Base-by-base conservation (phyloP, 2,797 vertebrate genomes). In the Artibeus lituratus region DNA sequence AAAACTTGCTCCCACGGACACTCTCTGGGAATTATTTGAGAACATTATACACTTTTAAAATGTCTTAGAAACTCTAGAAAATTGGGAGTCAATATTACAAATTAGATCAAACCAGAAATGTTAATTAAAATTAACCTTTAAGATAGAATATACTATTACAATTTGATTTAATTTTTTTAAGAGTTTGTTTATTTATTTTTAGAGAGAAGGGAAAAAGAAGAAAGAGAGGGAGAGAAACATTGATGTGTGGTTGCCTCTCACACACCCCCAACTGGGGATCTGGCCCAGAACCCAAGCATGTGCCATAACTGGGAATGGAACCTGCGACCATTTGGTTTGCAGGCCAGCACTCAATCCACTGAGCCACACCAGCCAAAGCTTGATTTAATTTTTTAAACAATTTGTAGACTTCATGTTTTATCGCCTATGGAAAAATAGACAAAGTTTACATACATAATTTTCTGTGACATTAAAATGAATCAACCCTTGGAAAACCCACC, bases 371-470 rank as follows among this genome's bases (percentile, higher is more conserved):
- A 59, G 11, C 57, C 57, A 59, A 26, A 26, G 24, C 26, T 55
- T 51, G 67, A 87, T 83, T 87, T 74, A 89, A 89, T 74, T 78
- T 87, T 76, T 73, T 32, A 86, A 97, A 88, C 22, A 87, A 83
- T 22, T 74, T 49, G 37, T 82, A n/a, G 19, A 77, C 14, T 87
- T 91, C 10, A 62, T 37, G 39, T 87, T 89, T 73, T 94, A 87
- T 81, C 69, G 87, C 35, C 21, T 42, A 90, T 91, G 7, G 35
- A 16, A 18, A 24, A 77, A 47, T 24, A 69, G 24, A 73, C 39
- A 87, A 90, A 85, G 7, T 42, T 93, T 94, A 15, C 59, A 55
- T 44, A 53, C 9, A 47, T 37, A 4, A 44, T 26, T 92, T 95
- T 51, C 59, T 24, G 22, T 37, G 12, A 73, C 21, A 62, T 53